phyloP scores from a whole-genome alignment of 2,797 vertebrate species.

The Enteromius argenteus region DNA sequence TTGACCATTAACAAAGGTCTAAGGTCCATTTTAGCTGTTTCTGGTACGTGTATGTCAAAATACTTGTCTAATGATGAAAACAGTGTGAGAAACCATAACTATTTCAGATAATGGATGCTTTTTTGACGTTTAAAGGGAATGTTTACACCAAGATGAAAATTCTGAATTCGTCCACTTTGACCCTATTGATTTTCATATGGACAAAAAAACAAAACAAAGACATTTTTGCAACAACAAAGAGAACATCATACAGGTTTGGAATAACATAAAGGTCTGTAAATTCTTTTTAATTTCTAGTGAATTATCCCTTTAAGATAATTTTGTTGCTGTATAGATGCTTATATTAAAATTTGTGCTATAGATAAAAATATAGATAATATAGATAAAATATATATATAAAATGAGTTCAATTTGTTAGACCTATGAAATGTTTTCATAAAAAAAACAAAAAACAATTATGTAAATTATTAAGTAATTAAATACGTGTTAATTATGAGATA shows the following conservation, averaged over 20 bases:
- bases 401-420: background rate
- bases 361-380: no score
- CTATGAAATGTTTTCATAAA: background rate
- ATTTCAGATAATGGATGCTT: background rate
- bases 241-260: background rate
- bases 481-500: background rate
- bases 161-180: background rate
- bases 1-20: background rate
- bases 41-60: background rate
- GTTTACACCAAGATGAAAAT: background rate
- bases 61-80: background rate
- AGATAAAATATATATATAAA: background rate
- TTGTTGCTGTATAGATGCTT: background rate
- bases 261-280: background rate
- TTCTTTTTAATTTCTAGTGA: background rate
- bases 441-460: background rate
- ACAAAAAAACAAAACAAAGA: background rate
- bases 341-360: background rate
- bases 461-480: background rate
- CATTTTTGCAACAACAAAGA: no score
- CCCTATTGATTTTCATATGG: background rate
- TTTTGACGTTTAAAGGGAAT: background rate
- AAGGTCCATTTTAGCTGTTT: slow-evolving; percentile 1
- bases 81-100: background rate
- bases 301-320: background rate